Percentiles rank a stretch among this genome's conserved stretches.
phyloP scores from a whole-genome alignment of 2,797 vertebrate species.

The Gorsachius magnificus region DNA sequence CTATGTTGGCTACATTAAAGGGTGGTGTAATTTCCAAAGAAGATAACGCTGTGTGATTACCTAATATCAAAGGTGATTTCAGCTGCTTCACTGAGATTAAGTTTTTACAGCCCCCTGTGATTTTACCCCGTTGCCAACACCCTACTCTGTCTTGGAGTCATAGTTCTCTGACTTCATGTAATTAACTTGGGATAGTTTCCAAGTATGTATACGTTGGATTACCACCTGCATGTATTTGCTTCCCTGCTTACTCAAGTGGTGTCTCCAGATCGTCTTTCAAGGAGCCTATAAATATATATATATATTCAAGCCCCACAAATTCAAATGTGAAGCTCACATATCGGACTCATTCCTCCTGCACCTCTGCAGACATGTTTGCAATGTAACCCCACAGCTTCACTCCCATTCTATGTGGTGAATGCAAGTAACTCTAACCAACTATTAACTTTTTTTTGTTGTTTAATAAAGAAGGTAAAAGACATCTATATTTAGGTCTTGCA shows the following conservation, averaged over 20 bases:
- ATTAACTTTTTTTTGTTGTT: background rate
- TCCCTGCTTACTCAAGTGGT: background rate
- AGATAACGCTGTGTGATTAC: background rate
- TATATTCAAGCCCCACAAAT: background rate
- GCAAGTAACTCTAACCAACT: background rate
- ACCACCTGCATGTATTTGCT: background rate
- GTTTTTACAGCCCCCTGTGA: background rate
- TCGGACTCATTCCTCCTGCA: background rate
- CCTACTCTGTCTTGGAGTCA: background rate
- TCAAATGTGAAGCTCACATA: background rate
- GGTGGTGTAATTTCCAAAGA: background rate
- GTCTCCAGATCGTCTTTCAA: background rate
- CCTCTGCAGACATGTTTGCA: background rate
- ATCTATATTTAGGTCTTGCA: background rate
- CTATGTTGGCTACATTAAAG: background rate
- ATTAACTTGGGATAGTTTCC: slow-evolving; percentile 3
- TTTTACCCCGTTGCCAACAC: background rate
- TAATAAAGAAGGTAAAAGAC: background rate
- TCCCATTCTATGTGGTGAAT: background rate
- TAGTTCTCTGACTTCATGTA: background rate
- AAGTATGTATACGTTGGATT: background rate
- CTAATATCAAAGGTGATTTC: background rate
- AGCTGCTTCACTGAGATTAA: background rate
- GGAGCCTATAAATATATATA: background rate
- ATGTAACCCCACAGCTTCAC: background rate